These are phyloP conservation scores for Plodia interpunctella DNA, from an alignment of 1,140 invertebrate species.

Conservation along the genomic window DNA sequence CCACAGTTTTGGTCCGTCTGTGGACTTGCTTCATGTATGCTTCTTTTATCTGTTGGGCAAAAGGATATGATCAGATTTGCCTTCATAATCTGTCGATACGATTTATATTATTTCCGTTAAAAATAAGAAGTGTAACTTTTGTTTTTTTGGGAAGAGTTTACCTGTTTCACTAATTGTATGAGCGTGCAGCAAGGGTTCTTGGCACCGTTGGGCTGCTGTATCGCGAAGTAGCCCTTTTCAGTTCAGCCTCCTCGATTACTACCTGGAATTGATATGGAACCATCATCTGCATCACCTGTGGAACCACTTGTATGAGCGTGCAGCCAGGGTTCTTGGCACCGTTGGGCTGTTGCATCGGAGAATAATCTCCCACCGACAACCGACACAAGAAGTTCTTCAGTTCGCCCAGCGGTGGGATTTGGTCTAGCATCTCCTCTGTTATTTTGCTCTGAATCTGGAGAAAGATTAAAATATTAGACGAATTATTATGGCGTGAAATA, in stretches of 20 bases:
- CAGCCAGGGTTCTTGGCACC: slow-evolving; percentile 58
- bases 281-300: slow-evolving; percentile 47
- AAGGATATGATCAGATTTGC: not conserved
- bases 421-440: slow-evolving; percentile 82
- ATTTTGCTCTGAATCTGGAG: slow-evolving; percentile 79
- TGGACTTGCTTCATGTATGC: slow-evolving; percentile 60
- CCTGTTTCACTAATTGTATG: slow-evolving; percentile 69
- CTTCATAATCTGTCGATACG: too few species aligned
- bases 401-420: slow-evolving; percentile 85
- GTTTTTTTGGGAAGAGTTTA: too few species aligned
- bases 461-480: too few species aligned
- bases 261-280: too few species aligned
- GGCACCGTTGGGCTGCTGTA: slow-evolving; percentile 45
- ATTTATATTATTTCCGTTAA: too few species aligned
- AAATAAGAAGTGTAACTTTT: too few species aligned
- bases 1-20: slow-evolving; percentile 58
- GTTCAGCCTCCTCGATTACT: too few species aligned
- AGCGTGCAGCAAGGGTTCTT: slow-evolving; percentile 62
- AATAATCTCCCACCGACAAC: slow-evolving; percentile 61
- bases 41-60: slow-evolving; percentile 53
- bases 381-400: slow-evolving; percentile 82
- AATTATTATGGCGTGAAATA: too few species aligned
- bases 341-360: slow-evolving; percentile 43
- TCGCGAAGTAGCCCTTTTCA: slow-evolving; percentile 55
- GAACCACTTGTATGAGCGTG: slow-evolving; percentile 67